Evolutionary conservation across 2,797 vertebrate genomes (phyloP), one percentile per base, ranked within the genome.

Genomic region (Acanthurus lineatus): DNA sequence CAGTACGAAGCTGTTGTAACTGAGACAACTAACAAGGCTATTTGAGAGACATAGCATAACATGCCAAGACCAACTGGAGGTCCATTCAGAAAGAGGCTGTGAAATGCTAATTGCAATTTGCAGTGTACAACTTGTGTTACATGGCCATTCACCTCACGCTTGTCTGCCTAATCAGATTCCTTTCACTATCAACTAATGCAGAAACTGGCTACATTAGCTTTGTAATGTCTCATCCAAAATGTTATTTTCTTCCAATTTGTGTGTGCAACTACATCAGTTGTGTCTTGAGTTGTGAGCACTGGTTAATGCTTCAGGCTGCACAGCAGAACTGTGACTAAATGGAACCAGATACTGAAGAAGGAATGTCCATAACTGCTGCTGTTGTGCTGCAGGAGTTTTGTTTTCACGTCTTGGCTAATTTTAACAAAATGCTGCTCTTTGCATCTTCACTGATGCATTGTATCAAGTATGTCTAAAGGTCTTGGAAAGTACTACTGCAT

Each of bases 31-130:
- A 73, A 65, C 62, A 38, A 45, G 40, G 19, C 25, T 8, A 40
- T 63, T 73, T 0, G 25, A 42, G 53, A 78, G 81, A 78, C 56
- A 47, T n/a, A 64, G 60, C 40, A 11, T 15, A 17, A n/a, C 52
- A 16, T 59, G 52, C 42, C 47, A 57, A 62, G n/a, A 59, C 25
- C n/a, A 22, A 38, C 32, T 51, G 48, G 56, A 66, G 22, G 42
- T 51, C 16, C 20, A 10, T 71, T 51, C 56, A 65, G 53, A 59
- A 44, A 11, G 12, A 35, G 35, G n/a, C 63, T 25, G 59, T 16
- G 16, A 44, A 60, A 19, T 49, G 49, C 5, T 69, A 35, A 40
- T 44, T 52, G 25, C 28, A 32, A 22, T 70, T 35, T 57, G 10
- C 25, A 66, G 28, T 17, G 28, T 14, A 11, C 60, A 64, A 25